phyloP scores from a whole-genome alignment of 2,888 invertebrate genomes.

The Nineta flava region DNA sequence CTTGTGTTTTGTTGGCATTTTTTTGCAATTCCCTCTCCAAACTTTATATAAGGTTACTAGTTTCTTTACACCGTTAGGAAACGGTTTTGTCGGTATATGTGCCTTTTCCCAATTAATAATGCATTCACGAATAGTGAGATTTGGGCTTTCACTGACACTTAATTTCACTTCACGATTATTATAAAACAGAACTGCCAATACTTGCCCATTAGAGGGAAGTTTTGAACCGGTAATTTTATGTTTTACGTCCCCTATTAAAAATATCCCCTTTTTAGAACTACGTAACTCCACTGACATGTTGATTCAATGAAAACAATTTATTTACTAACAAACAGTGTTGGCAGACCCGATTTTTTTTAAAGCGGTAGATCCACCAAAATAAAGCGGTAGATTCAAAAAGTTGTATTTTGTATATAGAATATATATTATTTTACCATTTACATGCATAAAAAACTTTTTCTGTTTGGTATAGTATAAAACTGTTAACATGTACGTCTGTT shows the following conservation, averaged over 20 bases:
- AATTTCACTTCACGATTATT: neutral
- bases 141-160: neutral
- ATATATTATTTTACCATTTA: no score
- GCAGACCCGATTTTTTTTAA: no score
- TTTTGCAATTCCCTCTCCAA: neutral
- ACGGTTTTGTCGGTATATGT: neutral
- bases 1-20: neutral
- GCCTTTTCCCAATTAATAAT: neutral
- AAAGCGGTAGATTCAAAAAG: no score
- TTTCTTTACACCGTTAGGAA: neutral
- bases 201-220: slow-evolving; percentile 1
- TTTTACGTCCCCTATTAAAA: neutral
- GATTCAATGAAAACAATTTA: neutral
- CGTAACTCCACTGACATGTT: neutral
- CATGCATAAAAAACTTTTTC: no score
- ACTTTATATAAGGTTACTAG: neutral
- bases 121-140: neutral
- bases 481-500: no score
- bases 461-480: no score
- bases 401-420: no score
- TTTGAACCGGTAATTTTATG: neutral
- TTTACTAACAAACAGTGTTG: neutral
- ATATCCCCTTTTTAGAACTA: neutral
- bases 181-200: neutral
- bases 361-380: no score